Percentiles rank a stretch among this genome's conserved stretches.
Evolutionary conservation across 2,113 vertebrate genomes (phyloP).

Genomic region (Mormyrus iriodes): DNA sequence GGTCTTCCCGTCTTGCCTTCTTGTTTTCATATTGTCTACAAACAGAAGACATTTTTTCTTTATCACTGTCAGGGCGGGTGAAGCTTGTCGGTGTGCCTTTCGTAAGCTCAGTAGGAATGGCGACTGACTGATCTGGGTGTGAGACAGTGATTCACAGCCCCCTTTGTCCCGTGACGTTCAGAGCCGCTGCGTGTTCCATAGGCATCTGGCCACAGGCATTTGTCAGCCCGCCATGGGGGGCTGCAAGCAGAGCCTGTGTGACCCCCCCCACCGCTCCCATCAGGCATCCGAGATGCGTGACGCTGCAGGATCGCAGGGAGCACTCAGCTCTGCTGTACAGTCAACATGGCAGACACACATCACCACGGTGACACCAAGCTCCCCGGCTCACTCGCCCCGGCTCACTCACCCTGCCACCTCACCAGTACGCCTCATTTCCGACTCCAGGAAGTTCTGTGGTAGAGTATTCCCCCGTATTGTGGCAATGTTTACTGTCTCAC

Average conservation of each 20-base stretch:
- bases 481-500: background rate
- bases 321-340: background rate
- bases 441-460: background rate
- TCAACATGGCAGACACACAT: background rate
- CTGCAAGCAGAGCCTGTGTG: background rate
- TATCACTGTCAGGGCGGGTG: background rate
- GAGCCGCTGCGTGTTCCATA: background rate
- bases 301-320: background rate
- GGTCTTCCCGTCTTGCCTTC: background rate
- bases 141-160: background rate
- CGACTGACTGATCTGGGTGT: background rate
- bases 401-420: background rate
- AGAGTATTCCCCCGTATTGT: background rate
- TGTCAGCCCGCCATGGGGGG: background rate
- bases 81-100: slow-evolving; percentile 7
- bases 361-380: background rate
- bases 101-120: background rate
- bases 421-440: slow-evolving; percentile 19
- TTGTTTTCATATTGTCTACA: background rate
- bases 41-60: background rate
- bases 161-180: background rate
- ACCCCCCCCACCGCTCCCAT: background rate
- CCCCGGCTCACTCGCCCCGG: background rate
- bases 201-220: background rate
- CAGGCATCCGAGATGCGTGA: background rate